These are phyloP conservation scores for Drepanosiphum platanoidis DNA, from an alignment of 2,888 invertebrate genomes.

Conservation along the genomic window DNA sequence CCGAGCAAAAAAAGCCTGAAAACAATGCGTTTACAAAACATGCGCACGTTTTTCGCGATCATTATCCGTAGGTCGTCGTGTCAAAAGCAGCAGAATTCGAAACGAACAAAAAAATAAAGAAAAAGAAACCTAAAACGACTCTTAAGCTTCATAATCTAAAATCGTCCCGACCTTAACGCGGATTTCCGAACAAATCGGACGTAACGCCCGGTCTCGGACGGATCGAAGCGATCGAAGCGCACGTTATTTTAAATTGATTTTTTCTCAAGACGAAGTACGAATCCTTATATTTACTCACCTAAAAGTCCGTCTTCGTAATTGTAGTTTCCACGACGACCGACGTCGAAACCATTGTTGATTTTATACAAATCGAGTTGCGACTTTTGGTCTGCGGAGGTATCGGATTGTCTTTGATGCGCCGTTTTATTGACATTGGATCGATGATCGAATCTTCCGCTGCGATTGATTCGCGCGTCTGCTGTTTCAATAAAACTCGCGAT, in stretches of 20 bases:
- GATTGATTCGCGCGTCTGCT: neutral
- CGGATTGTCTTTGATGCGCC: neutral
- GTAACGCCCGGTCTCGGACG: neutral
- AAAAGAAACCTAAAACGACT: neutral
- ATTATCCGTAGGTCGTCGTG: neutral
- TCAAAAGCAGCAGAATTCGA: neutral
- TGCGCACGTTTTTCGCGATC: neutral
- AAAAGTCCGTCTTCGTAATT: neutral
- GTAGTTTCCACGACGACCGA: neutral
- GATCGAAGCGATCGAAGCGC: neutral
- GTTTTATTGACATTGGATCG: neutral
- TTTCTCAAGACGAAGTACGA: neutral
- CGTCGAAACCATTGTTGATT: neutral
- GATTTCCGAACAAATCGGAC: slow-evolving; percentile 9
- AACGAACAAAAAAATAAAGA: neutral
- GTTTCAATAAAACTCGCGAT: too few species aligned
- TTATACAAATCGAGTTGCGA: neutral
- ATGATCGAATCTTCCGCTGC: neutral
- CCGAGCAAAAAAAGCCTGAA: too few species aligned
- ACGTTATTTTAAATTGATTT: neutral
- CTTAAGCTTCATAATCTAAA: slow-evolving; percentile 7
- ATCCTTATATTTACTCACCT: neutral
- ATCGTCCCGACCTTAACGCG: neutral
- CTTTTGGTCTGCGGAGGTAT: neutral
- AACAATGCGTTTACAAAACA: too few species aligned